A percentile compares a stretch with the other conserved stretches of the same genome.
These are phyloP conservation scores for Chloroceryle aenea DNA, from an alignment of 2,113 vertebrate genomes.

Conservation along the genomic window DNA sequence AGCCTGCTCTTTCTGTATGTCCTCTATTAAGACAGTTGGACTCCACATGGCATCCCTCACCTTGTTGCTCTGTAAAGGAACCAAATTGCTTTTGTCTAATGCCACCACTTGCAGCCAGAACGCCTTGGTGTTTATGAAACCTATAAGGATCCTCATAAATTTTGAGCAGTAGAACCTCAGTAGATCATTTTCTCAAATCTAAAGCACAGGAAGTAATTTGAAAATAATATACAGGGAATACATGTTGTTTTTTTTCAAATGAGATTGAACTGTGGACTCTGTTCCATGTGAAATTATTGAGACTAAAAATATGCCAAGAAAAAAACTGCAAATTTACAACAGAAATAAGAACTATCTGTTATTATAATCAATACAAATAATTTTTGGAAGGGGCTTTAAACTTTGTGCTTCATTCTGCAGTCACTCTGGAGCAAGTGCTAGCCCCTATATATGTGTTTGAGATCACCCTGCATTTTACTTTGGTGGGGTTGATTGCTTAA, in stretches of 20 bases:
- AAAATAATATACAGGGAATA: neutral
- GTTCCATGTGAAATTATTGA: neutral
- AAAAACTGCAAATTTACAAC: neutral
- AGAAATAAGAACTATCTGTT: neutral
- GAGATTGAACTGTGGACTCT: neutral
- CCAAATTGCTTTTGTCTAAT: neutral
- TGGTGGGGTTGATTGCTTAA: neutral
- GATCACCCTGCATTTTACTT: neutral
- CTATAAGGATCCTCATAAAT: rapidly evolving
- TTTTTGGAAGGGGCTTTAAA: neutral
- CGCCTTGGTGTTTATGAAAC: neutral
- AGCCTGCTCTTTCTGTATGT: neutral
- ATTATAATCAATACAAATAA: neutral
- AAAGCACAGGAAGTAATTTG: neutral
- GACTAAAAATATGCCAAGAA: neutral
- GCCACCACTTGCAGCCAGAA: neutral
- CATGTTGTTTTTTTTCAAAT: neutral
- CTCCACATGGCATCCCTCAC: neutral
- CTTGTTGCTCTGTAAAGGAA: neutral
- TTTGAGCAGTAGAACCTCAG: neutral
- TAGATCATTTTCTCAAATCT: neutral
- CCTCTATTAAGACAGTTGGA: neutral
- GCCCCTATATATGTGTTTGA: rapidly evolving
- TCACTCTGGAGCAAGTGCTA: neutral
- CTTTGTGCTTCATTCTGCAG: neutral